These are phyloP conservation scores for Xerus inauris DNA, from an alignment of 2,113 vertebrate species.

Conservation along the genomic window DNA sequence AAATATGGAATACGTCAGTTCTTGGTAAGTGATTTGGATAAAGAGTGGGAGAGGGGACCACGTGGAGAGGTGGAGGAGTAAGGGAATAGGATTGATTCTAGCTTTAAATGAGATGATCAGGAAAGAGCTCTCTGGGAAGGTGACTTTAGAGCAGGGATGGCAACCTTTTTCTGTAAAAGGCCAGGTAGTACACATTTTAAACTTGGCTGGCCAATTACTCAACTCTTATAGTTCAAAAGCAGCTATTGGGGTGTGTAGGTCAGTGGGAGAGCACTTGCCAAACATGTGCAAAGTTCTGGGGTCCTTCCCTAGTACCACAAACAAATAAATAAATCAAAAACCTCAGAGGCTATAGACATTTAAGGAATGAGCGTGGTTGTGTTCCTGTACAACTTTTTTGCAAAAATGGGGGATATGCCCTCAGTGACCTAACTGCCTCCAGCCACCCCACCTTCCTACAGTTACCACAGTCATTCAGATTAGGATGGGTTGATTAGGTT, in stretches of 20 bases:
- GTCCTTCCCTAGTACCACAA: background rate
- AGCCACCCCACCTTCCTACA: no score
- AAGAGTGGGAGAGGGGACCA: background rate
- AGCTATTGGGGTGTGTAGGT: no score
- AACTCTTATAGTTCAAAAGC: background rate
- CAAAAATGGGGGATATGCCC: background rate
- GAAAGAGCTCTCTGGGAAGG: background rate
- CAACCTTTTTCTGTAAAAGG: background rate
- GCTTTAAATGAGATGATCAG: background rate
- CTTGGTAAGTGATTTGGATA: background rate
- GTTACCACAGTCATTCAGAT: no score
- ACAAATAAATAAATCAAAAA: background rate
- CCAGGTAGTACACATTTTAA: background rate
- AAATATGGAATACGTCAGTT: background rate
- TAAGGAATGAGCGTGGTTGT: background rate
- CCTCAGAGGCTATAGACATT: background rate
- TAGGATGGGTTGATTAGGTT: no score
- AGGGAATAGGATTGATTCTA: background rate
- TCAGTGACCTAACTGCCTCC: no score
- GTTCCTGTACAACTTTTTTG: background rate
- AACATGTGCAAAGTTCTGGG: background rate
- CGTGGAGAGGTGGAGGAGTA: no score
- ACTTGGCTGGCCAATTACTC: background rate
- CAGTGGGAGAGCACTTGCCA: background rate
- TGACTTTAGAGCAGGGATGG: background rate